Conservation (phyloP, 2,797 vertebrate genomes). For the Enteromius viviparus region DNA sequence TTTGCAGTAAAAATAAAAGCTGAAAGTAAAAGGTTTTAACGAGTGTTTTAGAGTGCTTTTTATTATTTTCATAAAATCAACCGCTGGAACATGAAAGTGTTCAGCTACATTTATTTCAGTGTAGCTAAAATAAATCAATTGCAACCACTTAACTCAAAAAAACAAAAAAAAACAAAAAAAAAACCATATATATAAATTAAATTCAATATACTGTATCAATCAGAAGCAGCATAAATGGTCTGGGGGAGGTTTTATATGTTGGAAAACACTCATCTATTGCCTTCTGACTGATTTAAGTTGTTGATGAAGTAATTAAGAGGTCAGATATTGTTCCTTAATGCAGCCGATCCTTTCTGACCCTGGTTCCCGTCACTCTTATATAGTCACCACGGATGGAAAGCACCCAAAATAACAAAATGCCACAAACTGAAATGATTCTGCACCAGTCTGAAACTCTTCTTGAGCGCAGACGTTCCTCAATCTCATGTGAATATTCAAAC, state of each 20-base stretch:
- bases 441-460: too few relatives aligned
- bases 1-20: not conserved
- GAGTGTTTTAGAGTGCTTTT: slow-evolving; percentile 1
- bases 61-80: slow-evolving; percentile 21
- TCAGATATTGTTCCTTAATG: too few relatives aligned
- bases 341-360: too few relatives aligned
- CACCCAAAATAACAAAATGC: not conserved
- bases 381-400: not conserved
- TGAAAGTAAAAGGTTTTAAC: not conserved
- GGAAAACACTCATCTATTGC: not conserved
- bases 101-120: too few relatives aligned
- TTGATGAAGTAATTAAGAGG: not conserved
- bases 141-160: too few relatives aligned
- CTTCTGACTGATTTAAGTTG: not conserved
- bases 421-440: too few relatives aligned
- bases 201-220: not conserved
- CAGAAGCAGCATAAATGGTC: not conserved
- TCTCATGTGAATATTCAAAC: too few relatives aligned
- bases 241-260: not conserved
- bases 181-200: too few relatives aligned
- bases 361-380: too few relatives aligned
- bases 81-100: not conserved
- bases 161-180: too few relatives aligned
- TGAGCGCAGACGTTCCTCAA: too few relatives aligned
- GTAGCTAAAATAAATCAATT: too few relatives aligned